Evolutionary conservation across 1,140 invertebrate genomes (phyloP).

Genomic region (Xylocopa sonorina): DNA sequence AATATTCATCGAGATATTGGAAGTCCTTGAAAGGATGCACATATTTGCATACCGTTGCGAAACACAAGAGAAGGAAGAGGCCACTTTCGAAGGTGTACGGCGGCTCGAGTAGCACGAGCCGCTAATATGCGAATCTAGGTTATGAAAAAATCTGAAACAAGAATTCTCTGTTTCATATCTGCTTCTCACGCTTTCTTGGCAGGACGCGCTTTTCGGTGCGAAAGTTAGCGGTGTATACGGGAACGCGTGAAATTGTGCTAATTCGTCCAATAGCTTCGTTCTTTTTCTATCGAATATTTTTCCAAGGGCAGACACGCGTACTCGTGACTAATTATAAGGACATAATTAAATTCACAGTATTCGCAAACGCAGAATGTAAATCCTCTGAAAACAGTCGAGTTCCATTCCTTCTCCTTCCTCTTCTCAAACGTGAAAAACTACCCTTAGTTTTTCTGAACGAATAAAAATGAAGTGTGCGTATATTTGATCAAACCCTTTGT

Average conservation of each 20-base stretch:
- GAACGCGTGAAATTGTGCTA: conserved; percentile 23
- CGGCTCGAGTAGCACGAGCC: not conserved
- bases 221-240: conserved; percentile 38
- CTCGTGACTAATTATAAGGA: too few relatives aligned
- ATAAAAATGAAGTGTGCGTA: too few relatives aligned
- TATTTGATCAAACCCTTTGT: too few relatives aligned
- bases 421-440: too few relatives aligned
- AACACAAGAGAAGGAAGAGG: conserved; percentile 29
- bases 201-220: conserved; percentile 33
- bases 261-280: conserved; percentile 5
- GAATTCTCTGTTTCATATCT: conserved; percentile 32
- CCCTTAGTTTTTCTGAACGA: too few relatives aligned
- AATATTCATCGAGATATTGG: conserved; percentile 19
- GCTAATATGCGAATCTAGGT: conserved; percentile 40
- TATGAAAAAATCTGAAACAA: conserved; percentile 54
- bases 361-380: too few relatives aligned
- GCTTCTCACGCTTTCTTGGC: conserved; percentile 56
- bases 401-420: too few relatives aligned
- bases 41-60: conserved; percentile 24
- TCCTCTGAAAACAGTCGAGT: too few relatives aligned
- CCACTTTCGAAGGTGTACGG: conserved; percentile 7
- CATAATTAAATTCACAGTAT: too few relatives aligned
- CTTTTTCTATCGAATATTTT: not conserved
- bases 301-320: not conserved
- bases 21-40: conserved; percentile 38